Percentiles rank a stretch among this genome's conserved stretches.
These are phyloP conservation scores for Cepphus grylle DNA, from an alignment of 2,113 vertebrate genomes.

Conservation along the genomic window DNA sequence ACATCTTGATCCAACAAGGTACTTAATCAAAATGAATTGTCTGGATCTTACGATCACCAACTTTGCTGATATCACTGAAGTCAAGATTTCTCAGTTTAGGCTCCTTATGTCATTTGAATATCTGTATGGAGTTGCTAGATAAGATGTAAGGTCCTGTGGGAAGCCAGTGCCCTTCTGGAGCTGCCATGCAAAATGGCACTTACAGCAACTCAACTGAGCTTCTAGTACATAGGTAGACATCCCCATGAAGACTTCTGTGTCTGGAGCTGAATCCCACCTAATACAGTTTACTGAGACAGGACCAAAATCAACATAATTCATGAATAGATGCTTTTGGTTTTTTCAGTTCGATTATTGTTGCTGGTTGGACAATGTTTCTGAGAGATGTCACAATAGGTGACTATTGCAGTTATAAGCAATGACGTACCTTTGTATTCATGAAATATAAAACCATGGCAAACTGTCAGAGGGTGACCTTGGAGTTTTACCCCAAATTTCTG, in stretches of 20 bases:
- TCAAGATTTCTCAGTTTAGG: not conserved
- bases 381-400: not conserved
- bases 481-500: not conserved
- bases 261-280: not conserved
- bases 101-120: not conserved
- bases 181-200: not conserved
- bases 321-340: not conserved
- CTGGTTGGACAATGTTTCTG: not conserved
- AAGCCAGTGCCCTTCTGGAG: not conserved
- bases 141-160: not conserved
- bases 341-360: not conserved
- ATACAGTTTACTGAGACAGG: not conserved
- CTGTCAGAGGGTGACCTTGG: not conserved
- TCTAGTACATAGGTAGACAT: not conserved
- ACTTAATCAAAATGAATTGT: not conserved
- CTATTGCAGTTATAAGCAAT: not conserved
- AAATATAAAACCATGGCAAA: not conserved
- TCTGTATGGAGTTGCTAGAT: not conserved
- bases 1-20: too few relatives aligned
- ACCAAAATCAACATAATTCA: not conserved
- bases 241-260: not conserved
- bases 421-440: not conserved
- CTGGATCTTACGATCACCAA: fast-evolving
- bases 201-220: not conserved
- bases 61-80: not conserved